A percentile compares a stretch with the other conserved stretches of the same genome.
Conservation (phyloP, 2,888 invertebrate species). For the Cephus pulcher region DNA sequence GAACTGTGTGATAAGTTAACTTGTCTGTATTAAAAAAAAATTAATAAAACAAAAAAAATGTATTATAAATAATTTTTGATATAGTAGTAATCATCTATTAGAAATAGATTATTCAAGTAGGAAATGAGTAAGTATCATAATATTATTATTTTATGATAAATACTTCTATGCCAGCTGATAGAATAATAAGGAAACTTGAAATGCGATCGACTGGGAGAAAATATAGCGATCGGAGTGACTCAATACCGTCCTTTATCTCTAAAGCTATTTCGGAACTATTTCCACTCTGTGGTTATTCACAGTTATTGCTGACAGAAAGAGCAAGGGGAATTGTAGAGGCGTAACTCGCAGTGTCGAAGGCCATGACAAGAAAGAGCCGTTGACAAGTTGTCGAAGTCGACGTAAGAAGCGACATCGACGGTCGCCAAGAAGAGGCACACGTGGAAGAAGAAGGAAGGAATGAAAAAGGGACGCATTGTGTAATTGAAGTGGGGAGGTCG, state of each 20-base stretch:
- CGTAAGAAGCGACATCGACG: not conserved
- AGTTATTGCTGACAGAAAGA: not conserved
- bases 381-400: not conserved
- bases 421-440: not conserved
- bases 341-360: slow-evolving; percentile 3
- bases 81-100: no score
- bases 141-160: not conserved
- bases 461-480: slow-evolving; percentile 12
- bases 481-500: not conserved
- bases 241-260: not conserved
- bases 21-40: not conserved
- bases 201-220: not conserved
- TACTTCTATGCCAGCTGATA: not conserved
- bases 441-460: not conserved
- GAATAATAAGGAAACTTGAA: not conserved
- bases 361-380: not conserved
- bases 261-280: not conserved
- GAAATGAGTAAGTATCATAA: not conserved
- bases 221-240: not conserved
- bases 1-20: not conserved
- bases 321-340: not conserved
- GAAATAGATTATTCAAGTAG: not conserved
- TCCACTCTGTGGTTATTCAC: not conserved
- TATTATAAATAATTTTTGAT: not conserved
- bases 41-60: no score